Base-by-base conservation (phyloP, 2,797 vertebrate species). In the Chaunax sp. region DNA sequence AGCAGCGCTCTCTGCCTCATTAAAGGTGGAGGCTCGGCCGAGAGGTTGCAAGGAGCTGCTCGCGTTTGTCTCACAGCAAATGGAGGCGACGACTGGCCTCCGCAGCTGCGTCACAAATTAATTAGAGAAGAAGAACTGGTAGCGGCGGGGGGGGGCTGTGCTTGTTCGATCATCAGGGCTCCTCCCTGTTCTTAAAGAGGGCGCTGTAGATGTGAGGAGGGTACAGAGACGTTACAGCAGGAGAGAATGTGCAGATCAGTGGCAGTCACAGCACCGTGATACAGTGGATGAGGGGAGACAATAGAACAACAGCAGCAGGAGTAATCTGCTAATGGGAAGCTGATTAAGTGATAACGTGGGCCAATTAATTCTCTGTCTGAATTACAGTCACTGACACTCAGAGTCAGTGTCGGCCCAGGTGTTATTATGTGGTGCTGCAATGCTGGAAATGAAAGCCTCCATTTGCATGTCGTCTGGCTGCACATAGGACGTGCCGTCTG, bases 341-440 rank as follows among this genome's bases (percentile, higher is more conserved):
- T 83, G 86, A 91, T 87, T 75, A 88, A 90, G 82, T 82, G 80
- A 89, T 90, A 86, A 87, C 60, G 52, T n/a, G 64, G 64, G 57
- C 73, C 84, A 90, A 88, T 91, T 91, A 88, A 70, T 81, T 75
- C 63, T 59, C 63, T 59, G 60, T 75, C 56, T 72, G 68, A 83
- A 60, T 63, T 44, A 38, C 51, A 75, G 61, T 72, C 58, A 43
- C 41, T 30, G 55, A 69, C 6, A 44, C 60, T 23, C 38, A 0
- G 3, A 8, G 49, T 16, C 28, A 13, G 20, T 12, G 52, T 16
- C 0, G 0, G 26, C 10, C 50, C 65, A 67, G 63, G 49, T 69
- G 64, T 30, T 49, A 16, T 7, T 18, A 26, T 30, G 47, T 13
- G 6, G 1, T 23, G 15, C 25, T 33, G 50, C 52, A 49, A 40